These are phyloP conservation scores for Corythoichthys intestinalis DNA, from an alignment of 2,113 vertebrate species.

Conservation along the genomic window DNA sequence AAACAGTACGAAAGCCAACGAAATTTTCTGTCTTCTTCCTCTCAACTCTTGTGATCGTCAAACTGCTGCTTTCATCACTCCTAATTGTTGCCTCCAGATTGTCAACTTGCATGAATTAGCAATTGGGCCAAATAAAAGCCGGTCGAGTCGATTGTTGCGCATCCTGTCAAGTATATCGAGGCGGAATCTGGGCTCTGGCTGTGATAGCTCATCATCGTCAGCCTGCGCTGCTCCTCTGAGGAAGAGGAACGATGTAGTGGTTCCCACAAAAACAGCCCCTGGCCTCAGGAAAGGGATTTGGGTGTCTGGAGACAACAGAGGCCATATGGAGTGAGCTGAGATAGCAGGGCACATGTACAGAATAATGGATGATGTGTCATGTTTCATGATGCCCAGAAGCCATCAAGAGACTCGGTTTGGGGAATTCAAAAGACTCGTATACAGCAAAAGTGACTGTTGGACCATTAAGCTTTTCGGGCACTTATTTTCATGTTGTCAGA, in stretches of 20 bases:
- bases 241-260: slow-evolving; percentile 71
- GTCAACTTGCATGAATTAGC: slow-evolving; percentile 77
- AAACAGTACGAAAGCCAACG: slow-evolving; percentile 13
- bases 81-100: slow-evolving; percentile 71
- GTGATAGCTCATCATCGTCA: slow-evolving; percentile 71
- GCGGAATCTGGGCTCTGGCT: slow-evolving; percentile 53
- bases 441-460: slow-evolving; percentile 70
- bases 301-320: slow-evolving; percentile 78
- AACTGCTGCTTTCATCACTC: slow-evolving; percentile 44
- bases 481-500: slow-evolving; percentile 35
- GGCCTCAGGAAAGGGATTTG: slow-evolving; percentile 77
- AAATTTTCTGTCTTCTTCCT: slow-evolving; percentile 10
- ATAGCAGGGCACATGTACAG: slow-evolving; percentile 74
- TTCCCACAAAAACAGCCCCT: slow-evolving; percentile 73
- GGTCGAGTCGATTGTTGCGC: slow-evolving; percentile 60
- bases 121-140: slow-evolving; percentile 66
- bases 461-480: slow-evolving; percentile 51
- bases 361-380: slow-evolving; percentile 84
- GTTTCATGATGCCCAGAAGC: slow-evolving; percentile 77
- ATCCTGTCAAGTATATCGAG: slow-evolving; percentile 59
- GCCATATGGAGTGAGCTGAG: slow-evolving; percentile 77
- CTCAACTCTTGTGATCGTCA: slow-evolving; percentile 47
- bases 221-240: slow-evolving; percentile 72
- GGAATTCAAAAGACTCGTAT: slow-evolving; percentile 73
- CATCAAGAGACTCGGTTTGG: slow-evolving; percentile 75